Evolutionary conservation across 2,888 invertebrate genomes (phyloP).

Genomic region (Norana najaformis): DNA sequence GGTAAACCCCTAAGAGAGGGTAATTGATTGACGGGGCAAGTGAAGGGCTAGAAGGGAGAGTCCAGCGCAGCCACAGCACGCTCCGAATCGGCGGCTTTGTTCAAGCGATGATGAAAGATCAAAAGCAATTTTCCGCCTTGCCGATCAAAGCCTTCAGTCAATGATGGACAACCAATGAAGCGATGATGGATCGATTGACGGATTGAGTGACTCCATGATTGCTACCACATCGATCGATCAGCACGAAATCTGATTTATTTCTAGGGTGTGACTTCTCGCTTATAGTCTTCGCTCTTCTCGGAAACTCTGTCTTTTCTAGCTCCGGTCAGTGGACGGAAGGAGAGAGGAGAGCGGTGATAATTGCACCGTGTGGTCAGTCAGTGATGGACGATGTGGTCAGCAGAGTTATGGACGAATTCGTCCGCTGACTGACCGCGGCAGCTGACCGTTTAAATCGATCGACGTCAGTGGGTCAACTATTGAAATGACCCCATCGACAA

Average conservation of each 20-base stretch:
- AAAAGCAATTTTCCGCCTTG: not conserved
- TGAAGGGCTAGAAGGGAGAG: not conserved
- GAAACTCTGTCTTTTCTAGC: not conserved
- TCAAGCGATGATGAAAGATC: not conserved
- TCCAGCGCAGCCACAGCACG: not conserved
- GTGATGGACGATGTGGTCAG: not conserved
- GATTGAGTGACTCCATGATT: constrained; percentile 4
- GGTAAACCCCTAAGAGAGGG: not conserved
- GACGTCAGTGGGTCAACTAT: not conserved
- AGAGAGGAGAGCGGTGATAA: not conserved
- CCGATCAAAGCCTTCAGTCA: not conserved
- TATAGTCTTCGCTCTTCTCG: not conserved
- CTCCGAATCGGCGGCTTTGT: not conserved
- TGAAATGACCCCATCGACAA: constrained; percentile 13
- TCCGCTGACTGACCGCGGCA: not conserved
- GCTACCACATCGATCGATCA: not conserved
- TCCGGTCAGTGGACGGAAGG: not conserved
- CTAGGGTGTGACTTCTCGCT: not conserved
- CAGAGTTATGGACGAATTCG: not conserved
- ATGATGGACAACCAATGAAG: not conserved
- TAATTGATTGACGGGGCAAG: not conserved
- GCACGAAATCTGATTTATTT: not conserved
- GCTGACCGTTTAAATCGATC: not conserved
- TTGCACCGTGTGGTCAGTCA: not conserved
- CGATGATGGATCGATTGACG: not conserved